phyloP scores from a whole-genome alignment of 1,140 invertebrate genomes.

The Pissodes strobi region DNA sequence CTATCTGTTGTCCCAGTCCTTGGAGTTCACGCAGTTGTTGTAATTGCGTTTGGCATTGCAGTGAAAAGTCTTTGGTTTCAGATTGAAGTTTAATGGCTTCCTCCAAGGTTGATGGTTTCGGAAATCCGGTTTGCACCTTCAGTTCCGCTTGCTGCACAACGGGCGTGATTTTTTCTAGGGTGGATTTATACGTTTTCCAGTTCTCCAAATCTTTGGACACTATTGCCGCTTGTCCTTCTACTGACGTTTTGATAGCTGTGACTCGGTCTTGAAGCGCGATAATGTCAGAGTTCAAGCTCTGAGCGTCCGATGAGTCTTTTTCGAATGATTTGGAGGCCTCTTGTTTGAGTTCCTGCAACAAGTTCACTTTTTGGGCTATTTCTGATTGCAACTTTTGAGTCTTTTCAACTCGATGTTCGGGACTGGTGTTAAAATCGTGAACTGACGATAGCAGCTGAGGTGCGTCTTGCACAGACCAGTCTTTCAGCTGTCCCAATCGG shows the following conservation, averaged over 20 bases:
- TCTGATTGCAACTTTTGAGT: slow-evolving; percentile 71
- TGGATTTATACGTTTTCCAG: slow-evolving; percentile 84
- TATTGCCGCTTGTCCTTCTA: slow-evolving; percentile 72
- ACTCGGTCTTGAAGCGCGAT: slow-evolving; percentile 70
- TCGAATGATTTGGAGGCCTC: slow-evolving; percentile 74
- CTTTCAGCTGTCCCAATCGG: slow-evolving; percentile 67
- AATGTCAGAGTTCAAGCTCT: slow-evolving; percentile 70
- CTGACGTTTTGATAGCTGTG: slow-evolving; percentile 68
- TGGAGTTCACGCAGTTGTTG: slow-evolving; percentile 73
- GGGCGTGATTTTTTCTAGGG: slow-evolving; percentile 78
- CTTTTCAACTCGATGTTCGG: slow-evolving; percentile 75
- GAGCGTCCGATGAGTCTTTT: slow-evolving; percentile 67
- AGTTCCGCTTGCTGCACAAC: slow-evolving; percentile 87
- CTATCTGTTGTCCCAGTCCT: slow-evolving; percentile 72
- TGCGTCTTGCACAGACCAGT: slow-evolving; percentile 75
- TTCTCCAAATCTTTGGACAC: slow-evolving; percentile 77
- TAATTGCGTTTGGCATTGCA: slow-evolving; percentile 77
- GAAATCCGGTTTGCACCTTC: slow-evolving; percentile 70
- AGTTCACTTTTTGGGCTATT: slow-evolving; percentile 72
- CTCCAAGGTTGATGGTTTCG: slow-evolving; percentile 74
- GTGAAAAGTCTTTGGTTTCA: slow-evolving; percentile 69
- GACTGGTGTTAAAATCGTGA: slow-evolving; percentile 70
- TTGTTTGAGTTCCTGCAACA: slow-evolving; percentile 73
- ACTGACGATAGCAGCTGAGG: slow-evolving; percentile 76
- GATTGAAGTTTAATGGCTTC: slow-evolving; percentile 79